Evolutionary conservation across 2,797 vertebrate species (phyloP).

Genomic region (Heterohyrax brucei): DNA sequence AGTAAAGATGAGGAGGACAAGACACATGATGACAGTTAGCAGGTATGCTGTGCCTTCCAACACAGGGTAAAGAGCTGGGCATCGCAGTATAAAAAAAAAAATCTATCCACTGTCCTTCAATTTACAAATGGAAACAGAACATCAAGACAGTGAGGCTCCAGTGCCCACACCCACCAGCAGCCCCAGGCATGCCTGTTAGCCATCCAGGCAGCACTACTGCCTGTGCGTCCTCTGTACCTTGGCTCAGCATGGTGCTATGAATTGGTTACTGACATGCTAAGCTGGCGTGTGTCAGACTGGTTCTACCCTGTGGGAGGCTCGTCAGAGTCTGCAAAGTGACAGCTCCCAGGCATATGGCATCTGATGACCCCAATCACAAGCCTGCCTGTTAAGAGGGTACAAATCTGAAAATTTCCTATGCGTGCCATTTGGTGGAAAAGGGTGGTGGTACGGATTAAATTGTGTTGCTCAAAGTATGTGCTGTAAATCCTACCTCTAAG

Average conservation of each 20-base stretch:
- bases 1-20: not conserved
- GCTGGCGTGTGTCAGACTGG: not conserved
- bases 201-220: not conserved
- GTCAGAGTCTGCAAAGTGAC: not conserved
- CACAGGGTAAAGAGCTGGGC: not conserved
- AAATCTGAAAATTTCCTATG: not conserved
- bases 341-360: not conserved
- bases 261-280: not conserved
- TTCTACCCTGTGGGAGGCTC: not conserved
- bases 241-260: not conserved
- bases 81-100: not conserved
- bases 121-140: not conserved
- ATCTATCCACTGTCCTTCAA: not conserved
- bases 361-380: not conserved
- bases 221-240: no score
- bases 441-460: no score
- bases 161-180: not conserved
- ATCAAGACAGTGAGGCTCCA: not conserved
- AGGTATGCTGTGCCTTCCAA: not conserved
- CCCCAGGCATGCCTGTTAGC: not conserved
- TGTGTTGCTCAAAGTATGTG: no score
- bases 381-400: not conserved
- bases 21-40: not conserved
- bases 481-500: no score
- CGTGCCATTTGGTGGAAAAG: not conserved